These are phyloP conservation scores for Aselliscus stoliczkanus DNA, from an alignment of 2,797 vertebrate genomes.

Conservation along the genomic window DNA sequence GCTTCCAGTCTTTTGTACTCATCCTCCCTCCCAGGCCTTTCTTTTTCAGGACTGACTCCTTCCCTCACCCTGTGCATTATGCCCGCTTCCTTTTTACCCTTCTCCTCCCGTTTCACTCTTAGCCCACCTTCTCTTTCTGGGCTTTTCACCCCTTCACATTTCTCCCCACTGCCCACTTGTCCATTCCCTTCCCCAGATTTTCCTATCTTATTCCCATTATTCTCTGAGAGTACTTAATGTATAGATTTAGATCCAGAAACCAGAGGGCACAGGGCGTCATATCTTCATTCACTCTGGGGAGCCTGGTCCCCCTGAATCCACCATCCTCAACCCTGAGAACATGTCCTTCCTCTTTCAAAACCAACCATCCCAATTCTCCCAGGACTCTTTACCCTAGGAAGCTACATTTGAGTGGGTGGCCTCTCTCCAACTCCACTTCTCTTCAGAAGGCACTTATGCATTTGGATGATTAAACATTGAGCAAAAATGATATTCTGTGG, in stretches of 20 bases:
- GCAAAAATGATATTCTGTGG: constrained; percentile 12
- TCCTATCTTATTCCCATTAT: background rate
- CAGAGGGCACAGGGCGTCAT: background rate
- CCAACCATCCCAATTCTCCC: background rate
- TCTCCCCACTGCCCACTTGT: background rate
- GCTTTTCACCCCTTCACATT: background rate
- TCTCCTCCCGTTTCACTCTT: background rate
- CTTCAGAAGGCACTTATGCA: constrained; percentile 34
- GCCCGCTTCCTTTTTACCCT: background rate
- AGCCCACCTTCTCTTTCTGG: background rate
- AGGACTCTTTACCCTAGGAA: background rate
- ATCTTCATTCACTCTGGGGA: background rate
- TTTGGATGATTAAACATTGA: constrained; percentile 29
- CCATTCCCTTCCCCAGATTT: background rate
- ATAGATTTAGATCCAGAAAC: background rate
- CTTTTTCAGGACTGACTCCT: background rate
- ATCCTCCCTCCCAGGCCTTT: background rate
- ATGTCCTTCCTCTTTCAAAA: constrained; percentile 20
- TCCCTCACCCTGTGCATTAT: background rate
- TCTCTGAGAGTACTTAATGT: background rate
- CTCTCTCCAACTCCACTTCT: background rate
- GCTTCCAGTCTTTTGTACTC: background rate
- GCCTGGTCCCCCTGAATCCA: background rate
- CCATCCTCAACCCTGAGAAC: background rate
- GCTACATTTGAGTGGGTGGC: constrained; percentile 13